A percentile compares a stretch with the other conserved stretches of the same genome.
These are phyloP conservation scores for Philopedon plagiatum DNA, from an alignment of 2,888 invertebrate genomes.

Conservation along the genomic window DNA sequence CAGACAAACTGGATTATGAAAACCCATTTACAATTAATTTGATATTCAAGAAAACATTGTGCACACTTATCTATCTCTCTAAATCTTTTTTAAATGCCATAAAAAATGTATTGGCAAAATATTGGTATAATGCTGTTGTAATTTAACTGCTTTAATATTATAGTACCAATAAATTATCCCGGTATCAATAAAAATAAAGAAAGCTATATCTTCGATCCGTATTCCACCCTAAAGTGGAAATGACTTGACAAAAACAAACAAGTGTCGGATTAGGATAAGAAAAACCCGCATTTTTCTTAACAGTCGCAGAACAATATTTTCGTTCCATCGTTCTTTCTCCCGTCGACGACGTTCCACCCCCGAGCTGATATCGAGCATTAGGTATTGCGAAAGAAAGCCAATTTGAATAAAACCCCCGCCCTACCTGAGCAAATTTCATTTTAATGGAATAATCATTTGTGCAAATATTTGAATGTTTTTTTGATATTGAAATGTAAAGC, in stretches of 20 bases:
- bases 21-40: too few species aligned
- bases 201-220: slow-evolving; percentile 13
- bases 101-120: neutral
- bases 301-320: slow-evolving; percentile 65
- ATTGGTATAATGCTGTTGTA: neutral
- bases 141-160: neutral
- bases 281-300: slow-evolving; percentile 52
- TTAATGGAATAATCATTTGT: slow-evolving; percentile 71
- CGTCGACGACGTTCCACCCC: slow-evolving; percentile 2
- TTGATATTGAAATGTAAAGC: slow-evolving; percentile 69
- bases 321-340: slow-evolving; percentile 62
- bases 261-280: slow-evolving; percentile 56
- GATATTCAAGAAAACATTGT: too few species aligned
- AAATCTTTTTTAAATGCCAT: too few species aligned
- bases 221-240: slow-evolving; percentile 38
- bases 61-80: too few species aligned
- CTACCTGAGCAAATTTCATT: slow-evolving; percentile 70
- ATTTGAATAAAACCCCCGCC: slow-evolving; percentile 61
- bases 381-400: slow-evolving; percentile 58
- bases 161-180: neutral
- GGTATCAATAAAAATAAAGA: slow-evolving; percentile 9
- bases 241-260: slow-evolving; percentile 58
- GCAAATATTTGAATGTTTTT: slow-evolving; percentile 71
- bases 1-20: too few species aligned
- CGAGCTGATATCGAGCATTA: slow-evolving; percentile 36